Evolutionary conservation across 2,113 vertebrate genomes (phyloP).

Genomic region (Xyliphius kryptos): DNA sequence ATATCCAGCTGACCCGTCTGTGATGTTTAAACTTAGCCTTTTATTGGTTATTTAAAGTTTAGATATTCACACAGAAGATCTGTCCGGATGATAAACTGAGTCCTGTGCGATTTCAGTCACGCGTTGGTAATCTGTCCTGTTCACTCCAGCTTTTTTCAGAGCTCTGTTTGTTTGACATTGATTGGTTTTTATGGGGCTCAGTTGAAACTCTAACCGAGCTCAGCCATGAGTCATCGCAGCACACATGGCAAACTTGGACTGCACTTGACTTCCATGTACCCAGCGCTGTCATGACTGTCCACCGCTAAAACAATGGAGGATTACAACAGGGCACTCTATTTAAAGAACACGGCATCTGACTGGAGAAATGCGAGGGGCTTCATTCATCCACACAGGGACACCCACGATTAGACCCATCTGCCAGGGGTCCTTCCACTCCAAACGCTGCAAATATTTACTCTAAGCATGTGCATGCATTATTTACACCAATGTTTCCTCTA

Average conservation of each 20-base stretch:
- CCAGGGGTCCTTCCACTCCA: slow-evolving; percentile 30
- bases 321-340: slow-evolving; percentile 51
- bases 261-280: slow-evolving; percentile 43
- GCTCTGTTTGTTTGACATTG: slow-evolving; percentile 62
- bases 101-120: too few relatives aligned
- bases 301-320: slow-evolving; percentile 54
- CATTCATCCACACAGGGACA: slow-evolving; percentile 31
- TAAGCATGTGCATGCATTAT: not conserved
- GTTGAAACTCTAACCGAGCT: slow-evolving; percentile 54
- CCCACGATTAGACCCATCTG: slow-evolving; percentile 17
- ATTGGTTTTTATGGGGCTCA: slow-evolving; percentile 56
- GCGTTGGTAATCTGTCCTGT: slow-evolving; percentile 44
- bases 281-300: slow-evolving; percentile 46
- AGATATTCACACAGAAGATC: too few relatives aligned
- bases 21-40: too few relatives aligned
- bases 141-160: slow-evolving; percentile 42
- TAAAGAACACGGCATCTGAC: slow-evolving; percentile 47
- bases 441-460: slow-evolving; percentile 31
- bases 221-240: slow-evolving; percentile 58
- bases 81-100: too few relatives aligned
- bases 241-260: slow-evolving; percentile 48
- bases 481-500: not conserved
- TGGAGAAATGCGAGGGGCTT: slow-evolving; percentile 22
- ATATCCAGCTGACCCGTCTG: too few relatives aligned
- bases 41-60: too few relatives aligned